Evolutionary conservation across 2,113 vertebrate genomes (phyloP).

Genomic region (Saccopteryx leptura): DNA sequence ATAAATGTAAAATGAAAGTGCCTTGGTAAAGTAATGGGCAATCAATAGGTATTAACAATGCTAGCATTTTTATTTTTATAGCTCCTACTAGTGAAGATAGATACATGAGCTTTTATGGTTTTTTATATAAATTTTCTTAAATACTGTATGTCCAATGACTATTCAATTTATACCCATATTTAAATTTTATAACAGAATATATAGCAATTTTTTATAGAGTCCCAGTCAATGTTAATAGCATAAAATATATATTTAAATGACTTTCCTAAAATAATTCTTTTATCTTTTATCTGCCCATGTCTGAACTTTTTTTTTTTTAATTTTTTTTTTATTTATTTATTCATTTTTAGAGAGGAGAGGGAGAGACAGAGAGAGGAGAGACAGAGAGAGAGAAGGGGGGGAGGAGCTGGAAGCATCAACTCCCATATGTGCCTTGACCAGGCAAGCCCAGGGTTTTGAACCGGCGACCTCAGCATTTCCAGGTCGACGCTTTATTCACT

Average conservation of each 20-base stretch:
- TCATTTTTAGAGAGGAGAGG: too few relatives aligned
- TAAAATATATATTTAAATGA: slow-evolving; percentile 25
- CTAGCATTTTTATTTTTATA: not conserved
- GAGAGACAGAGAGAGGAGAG: too few relatives aligned
- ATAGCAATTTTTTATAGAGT: not conserved
- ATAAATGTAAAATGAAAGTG: not conserved
- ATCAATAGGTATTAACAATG: not conserved
- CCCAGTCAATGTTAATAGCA: not conserved
- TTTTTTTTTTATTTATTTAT: too few relatives aligned
- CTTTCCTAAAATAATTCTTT: slow-evolving; percentile 29
- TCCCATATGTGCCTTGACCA: too few relatives aligned
- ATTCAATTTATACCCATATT: not conserved
- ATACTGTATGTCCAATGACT: not conserved
- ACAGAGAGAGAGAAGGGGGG: too few relatives aligned
- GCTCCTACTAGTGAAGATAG: not conserved
- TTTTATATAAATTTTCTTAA: not conserved
- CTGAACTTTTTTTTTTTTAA: not conserved
- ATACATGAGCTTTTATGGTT: not conserved
- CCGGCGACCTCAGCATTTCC: too few relatives aligned
- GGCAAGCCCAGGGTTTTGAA: too few relatives aligned
- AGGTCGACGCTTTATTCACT: too few relatives aligned
- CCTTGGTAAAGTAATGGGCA: not conserved
- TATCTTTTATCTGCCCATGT: not conserved
- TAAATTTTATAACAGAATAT: not conserved
- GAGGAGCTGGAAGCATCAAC: too few relatives aligned